phyloP scores from a whole-genome alignment of 2,113 vertebrate genomes.

The Lophochroa leadbeateri region DNA sequence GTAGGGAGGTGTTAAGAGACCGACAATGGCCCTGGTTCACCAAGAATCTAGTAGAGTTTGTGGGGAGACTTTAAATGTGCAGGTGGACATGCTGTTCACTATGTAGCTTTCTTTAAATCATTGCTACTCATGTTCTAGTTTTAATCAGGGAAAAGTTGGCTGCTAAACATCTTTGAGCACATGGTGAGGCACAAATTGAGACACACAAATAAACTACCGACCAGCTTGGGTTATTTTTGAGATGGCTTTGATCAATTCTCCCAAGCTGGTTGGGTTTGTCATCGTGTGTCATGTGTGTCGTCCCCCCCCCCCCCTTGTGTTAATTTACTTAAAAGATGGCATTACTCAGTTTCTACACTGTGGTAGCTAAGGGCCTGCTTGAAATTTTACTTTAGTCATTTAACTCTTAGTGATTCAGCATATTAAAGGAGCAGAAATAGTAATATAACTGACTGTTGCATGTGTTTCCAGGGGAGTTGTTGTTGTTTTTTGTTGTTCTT shows the following conservation, averaged over 20 bases:
- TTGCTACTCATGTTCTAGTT: not conserved
- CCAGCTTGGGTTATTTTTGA: not conserved
- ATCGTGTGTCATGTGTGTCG: too few species aligned
- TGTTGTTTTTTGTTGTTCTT: not conserved
- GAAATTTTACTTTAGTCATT: not conserved
- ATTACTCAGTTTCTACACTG: not conserved
- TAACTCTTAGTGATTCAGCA: not conserved
- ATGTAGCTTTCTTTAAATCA: not conserved
- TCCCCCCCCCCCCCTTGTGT: not conserved
- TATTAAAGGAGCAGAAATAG: not conserved
- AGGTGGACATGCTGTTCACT: not conserved
- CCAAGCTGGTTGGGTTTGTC: not conserved
- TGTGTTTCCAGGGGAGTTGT: not conserved
- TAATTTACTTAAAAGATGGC: not conserved
- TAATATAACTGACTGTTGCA: rapidly evolving
- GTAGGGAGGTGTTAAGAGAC: too few species aligned
- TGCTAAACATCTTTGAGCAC: not conserved
- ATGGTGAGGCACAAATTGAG: not conserved
- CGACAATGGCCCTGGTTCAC: not conserved
- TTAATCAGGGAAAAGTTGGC: slow-evolving; percentile 32
- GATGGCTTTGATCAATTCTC: not conserved
- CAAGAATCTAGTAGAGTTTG: not conserved
- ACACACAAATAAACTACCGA: not conserved
- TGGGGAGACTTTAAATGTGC: not conserved
- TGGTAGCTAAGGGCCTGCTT: not conserved